Conservation (phyloP, 2,888 invertebrate genomes). For the Vandiemenella viatica region DNA sequence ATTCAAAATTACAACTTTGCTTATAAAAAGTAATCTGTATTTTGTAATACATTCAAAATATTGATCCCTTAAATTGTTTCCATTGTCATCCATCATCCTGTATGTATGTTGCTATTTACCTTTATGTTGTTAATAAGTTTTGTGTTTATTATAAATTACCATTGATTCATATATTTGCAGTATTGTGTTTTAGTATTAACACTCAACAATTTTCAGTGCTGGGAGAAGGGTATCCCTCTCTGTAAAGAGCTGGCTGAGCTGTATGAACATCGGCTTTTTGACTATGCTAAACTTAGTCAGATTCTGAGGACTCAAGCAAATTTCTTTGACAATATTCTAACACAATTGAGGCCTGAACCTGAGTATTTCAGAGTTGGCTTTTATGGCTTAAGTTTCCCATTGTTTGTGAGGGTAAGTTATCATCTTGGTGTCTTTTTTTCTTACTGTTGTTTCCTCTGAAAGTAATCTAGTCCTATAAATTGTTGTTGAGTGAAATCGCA, state of each 20-base stretch:
- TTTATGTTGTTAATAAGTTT: too few species aligned
- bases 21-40: too few species aligned
- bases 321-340: slow-evolving; percentile 82
- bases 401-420: slow-evolving; percentile 75
- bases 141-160: too few species aligned
- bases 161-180: slow-evolving; percentile 2
- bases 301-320: slow-evolving; percentile 74
- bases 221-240: slow-evolving; percentile 89
- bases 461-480: too few species aligned
- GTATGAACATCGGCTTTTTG: slow-evolving; percentile 73
- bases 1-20: too few species aligned
- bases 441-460: too few species aligned
- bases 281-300: slow-evolving; percentile 74
- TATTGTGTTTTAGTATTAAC: too few species aligned
- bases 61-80: too few species aligned
- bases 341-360: slow-evolving; percentile 75
- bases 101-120: too few species aligned
- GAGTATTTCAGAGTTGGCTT: slow-evolving; percentile 93
- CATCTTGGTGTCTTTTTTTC: background rate
- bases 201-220: slow-evolving; percentile 58
- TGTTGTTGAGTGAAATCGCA: too few species aligned
- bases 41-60: too few species aligned
- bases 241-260: slow-evolving; percentile 77
- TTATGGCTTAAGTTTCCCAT: slow-evolving; percentile 81
- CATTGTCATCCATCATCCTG: too few species aligned